These are phyloP conservation scores for Dynastes tityus DNA, from an alignment of 2,888 invertebrate species.

Conservation along the genomic window DNA sequence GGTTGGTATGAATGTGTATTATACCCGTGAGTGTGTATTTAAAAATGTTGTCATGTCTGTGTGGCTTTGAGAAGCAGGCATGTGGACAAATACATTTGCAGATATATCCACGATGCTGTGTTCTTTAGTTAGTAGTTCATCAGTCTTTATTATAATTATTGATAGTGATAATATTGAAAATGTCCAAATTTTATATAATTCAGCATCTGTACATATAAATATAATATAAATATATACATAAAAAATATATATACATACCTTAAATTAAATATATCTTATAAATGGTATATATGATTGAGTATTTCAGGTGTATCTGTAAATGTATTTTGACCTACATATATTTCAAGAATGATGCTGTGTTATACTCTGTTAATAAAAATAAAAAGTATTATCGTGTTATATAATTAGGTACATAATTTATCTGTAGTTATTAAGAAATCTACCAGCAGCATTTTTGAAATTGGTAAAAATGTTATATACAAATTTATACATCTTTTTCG, in stretches of 20 bases:
- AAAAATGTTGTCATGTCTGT: slow-evolving; percentile 53
- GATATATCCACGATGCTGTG: slow-evolving; percentile 60
- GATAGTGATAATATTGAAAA: slow-evolving; percentile 54
- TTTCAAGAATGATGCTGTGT: slow-evolving; percentile 64
- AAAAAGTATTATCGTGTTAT: slow-evolving; percentile 66
- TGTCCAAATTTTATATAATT: slow-evolving; percentile 64
- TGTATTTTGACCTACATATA: slow-evolving; percentile 59
- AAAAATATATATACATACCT: slow-evolving; percentile 47
- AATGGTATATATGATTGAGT: slow-evolving; percentile 45
- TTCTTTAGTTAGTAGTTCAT: slow-evolving; percentile 57
- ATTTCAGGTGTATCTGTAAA: slow-evolving; percentile 59
- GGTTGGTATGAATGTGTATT: slow-evolving; percentile 59
- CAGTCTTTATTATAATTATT: slow-evolving; percentile 47
- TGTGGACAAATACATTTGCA: slow-evolving; percentile 59
- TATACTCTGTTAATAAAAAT: slow-evolving; percentile 58
- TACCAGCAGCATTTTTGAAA: slow-evolving; percentile 64
- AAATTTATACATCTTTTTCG: slow-evolving; percentile 66
- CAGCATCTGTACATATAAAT: slow-evolving; percentile 57
- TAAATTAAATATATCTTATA: slow-evolving; percentile 41
- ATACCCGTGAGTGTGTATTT: slow-evolving; percentile 53
- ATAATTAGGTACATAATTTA: slow-evolving; percentile 63
- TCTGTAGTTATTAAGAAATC: slow-evolving; percentile 61
- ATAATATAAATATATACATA: slow-evolving; percentile 48
- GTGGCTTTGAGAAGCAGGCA: slow-evolving; percentile 56
- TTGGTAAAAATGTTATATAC: slow-evolving; percentile 62